Percentiles rank a stretch among this genome's conserved stretches.
Conservation (phyloP, 2,888 invertebrate genomes). For the Chrysolina americana region DNA sequence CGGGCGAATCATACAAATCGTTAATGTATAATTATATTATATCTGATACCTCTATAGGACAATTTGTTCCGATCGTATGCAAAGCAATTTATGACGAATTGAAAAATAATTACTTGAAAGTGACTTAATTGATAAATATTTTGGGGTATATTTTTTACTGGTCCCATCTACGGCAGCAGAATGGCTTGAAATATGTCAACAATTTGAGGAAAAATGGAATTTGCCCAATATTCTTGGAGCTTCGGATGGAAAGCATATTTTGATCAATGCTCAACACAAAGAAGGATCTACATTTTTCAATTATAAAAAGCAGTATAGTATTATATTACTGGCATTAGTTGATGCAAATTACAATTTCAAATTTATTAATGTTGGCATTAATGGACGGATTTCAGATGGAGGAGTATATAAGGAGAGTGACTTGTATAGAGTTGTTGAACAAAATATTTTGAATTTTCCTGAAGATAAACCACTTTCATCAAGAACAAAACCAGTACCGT, state of each 20-base stretch:
- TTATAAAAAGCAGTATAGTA: conserved; percentile 46
- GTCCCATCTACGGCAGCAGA: conserved; percentile 42
- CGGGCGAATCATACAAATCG: conserved; percentile 38
- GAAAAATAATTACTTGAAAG: conserved; percentile 38
- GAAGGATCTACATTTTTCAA: conserved; percentile 51
- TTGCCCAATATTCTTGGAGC: conserved; percentile 54
- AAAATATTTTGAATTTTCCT: conserved; percentile 54
- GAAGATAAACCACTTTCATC: conserved; percentile 49
- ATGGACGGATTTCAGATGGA: conserved; percentile 57
- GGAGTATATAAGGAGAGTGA: conserved; percentile 53
- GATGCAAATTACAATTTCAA: conserved; percentile 55
- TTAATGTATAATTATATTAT: conserved; percentile 38
- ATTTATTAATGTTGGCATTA: conserved; percentile 54
- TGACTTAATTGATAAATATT: conserved; percentile 8
- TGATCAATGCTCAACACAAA: conserved; percentile 40
- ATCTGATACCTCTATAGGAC: conserved; percentile 27
- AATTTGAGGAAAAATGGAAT: conserved; percentile 50
- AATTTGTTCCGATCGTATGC: conserved; percentile 35
- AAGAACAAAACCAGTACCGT: conserved; percentile 49
- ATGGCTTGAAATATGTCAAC: conserved; percentile 43
- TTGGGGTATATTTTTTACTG: conserved; percentile 28
- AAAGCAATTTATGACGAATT: conserved; percentile 32
- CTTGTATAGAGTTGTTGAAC: conserved; percentile 47
- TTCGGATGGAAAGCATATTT: conserved; percentile 55
- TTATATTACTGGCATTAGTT: conserved; percentile 56